phyloP scores from a whole-genome alignment of 2,888 invertebrate species.

The Drosophila neonasuta region DNA sequence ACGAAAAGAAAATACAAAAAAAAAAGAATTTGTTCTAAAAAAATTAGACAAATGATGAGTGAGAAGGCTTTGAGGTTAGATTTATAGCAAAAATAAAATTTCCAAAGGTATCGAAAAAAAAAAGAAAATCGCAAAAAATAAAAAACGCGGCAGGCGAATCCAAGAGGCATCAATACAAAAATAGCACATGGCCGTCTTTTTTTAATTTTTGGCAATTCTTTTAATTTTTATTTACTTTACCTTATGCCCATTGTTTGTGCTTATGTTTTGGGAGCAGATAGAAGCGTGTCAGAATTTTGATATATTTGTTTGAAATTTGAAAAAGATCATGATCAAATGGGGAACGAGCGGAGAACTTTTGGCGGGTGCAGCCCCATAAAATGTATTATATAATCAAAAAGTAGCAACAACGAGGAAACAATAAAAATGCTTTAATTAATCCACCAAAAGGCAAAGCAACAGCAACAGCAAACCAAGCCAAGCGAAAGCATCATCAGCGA shows the following conservation, averaged over 20 bases:
- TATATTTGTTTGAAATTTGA: conserved; percentile 56
- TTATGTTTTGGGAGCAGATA: conserved; percentile 45
- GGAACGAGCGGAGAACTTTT: conserved; percentile 54
- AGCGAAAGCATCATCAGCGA: conserved; percentile 46
- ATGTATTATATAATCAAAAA: conserved; percentile 66
- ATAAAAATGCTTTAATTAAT: conserved; percentile 68
- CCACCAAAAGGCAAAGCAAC: conserved; percentile 27
- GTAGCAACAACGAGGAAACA: conserved; percentile 61
- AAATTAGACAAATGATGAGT: conserved; percentile 76
- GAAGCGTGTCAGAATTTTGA: conserved; percentile 76
- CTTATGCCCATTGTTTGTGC: conserved; percentile 39
- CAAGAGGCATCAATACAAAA: conserved; percentile 50
- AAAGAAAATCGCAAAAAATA: conserved; percentile 19
- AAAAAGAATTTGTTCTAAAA: conserved; percentile 34
- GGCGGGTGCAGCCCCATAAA: conserved; percentile 52
- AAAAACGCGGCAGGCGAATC: conserved; percentile 43
- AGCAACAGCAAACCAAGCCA: conserved; percentile 31
- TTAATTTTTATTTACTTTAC: conserved; percentile 60
- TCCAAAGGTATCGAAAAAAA: conserved; percentile 50
- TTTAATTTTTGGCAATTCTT: conserved; percentile 45
- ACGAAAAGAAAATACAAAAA: conserved; percentile 17
- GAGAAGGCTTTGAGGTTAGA: conserved; percentile 70
- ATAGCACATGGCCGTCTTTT: conserved; percentile 60
- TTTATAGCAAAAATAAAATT: conserved; percentile 72
- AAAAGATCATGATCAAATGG: conserved; percentile 18